Evolutionary conservation across 1,140 invertebrate genomes (phyloP).

Genomic region (Polypedilum pembai): DNA sequence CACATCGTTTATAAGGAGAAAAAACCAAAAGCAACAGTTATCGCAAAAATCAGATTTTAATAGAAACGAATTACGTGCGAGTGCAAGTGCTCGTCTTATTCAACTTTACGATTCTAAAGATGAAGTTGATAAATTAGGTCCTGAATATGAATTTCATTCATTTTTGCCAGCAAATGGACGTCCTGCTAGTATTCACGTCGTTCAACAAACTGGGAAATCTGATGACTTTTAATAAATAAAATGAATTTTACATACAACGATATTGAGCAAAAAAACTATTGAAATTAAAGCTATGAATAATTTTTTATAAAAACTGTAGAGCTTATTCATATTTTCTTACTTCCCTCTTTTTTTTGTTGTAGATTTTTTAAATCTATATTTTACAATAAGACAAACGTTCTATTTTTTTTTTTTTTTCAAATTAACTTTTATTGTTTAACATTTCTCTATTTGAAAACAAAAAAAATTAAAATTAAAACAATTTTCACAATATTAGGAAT

Average conservation of each 20-base stretch:
- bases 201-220: slow-evolving; percentile 17
- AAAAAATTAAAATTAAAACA: no score
- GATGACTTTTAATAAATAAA: not conserved
- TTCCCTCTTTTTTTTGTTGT: no score
- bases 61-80: slow-evolving; percentile 27
- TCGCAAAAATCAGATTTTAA: not conserved
- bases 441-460: no score
- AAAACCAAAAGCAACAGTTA: not conserved
- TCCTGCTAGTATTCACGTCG: slow-evolving; percentile 31
- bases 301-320: no score
- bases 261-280: no score
- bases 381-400: no score
- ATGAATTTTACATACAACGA: not conserved
- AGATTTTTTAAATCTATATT: no score
- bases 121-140: slow-evolving; percentile 1
- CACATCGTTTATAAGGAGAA: not conserved
- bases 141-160: slow-evolving; percentile 29
- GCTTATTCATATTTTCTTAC: no score
- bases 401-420: no score
- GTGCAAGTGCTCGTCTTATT: slow-evolving; percentile 31
- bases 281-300: no score
- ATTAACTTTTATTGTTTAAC: no score
- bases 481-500: no score
- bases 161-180: slow-evolving; percentile 30
- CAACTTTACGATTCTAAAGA: slow-evolving; percentile 29